phyloP scores from a whole-genome alignment of 2,113 vertebrate genomes.

The Urocolius indicus region DNA sequence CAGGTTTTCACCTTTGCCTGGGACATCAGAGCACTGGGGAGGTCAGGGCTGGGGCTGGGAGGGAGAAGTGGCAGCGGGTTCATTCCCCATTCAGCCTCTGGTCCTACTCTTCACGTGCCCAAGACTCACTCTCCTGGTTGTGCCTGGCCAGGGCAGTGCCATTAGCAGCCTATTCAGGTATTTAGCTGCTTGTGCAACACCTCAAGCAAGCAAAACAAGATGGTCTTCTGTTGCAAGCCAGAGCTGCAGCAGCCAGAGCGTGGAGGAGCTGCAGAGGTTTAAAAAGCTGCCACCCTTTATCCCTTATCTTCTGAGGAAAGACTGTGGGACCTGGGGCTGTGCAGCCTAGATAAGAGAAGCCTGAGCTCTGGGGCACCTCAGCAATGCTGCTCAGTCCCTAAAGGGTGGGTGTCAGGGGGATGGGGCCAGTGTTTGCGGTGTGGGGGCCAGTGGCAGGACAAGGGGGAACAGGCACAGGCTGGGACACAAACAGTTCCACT shows the following conservation, averaged over 20 bases:
- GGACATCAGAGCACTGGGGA: rapidly evolving
- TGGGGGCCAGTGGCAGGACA: no score
- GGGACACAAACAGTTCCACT: no score
- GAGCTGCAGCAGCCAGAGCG: neutral
- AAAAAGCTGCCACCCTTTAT: neutral
- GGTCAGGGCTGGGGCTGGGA: rapidly evolving
- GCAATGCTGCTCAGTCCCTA: no score
- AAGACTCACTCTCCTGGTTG: neutral
- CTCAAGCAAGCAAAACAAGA: neutral
- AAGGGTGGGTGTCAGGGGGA: no score
- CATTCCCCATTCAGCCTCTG: no score
- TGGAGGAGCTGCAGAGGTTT: neutral
- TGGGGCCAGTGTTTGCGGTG: no score
- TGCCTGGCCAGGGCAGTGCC: neutral
- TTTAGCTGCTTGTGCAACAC: neutral
- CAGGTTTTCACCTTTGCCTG: neutral
- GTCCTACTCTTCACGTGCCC: rapidly evolving
- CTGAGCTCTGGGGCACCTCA: no score
- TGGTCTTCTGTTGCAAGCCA: neutral
- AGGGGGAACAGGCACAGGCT: no score
- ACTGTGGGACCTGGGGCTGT: no score
- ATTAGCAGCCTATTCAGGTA: rapidly evolving
- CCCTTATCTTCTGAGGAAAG: neutral
- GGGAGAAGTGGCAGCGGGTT: rapidly evolving
- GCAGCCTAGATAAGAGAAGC: no score